phyloP scores from a whole-genome alignment of 2,113 vertebrate genomes.

The Passer montanus region DNA sequence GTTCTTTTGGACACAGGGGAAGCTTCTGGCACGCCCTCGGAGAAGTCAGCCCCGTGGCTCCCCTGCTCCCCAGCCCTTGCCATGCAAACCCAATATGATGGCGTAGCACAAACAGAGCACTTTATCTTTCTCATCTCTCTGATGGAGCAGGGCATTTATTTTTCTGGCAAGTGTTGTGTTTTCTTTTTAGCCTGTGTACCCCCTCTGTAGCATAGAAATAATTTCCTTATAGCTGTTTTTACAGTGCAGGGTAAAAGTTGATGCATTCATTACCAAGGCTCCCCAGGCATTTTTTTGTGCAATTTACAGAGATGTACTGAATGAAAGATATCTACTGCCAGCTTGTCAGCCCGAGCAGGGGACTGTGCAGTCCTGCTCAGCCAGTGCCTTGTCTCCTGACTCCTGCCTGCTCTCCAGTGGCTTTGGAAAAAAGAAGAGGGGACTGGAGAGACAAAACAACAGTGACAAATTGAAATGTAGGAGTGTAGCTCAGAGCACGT shows the following conservation, averaged over 20 bases:
- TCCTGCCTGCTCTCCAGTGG: neutral
- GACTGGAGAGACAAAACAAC: neutral
- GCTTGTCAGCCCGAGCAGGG: neutral
- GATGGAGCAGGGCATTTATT: neutral
- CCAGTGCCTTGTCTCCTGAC: neutral
- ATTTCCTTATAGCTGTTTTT: constrained; percentile 38
- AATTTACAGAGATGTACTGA: constrained; percentile 32
- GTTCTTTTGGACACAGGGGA: neutral
- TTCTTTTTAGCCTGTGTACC: constrained; percentile 30
- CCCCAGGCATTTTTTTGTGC: constrained; percentile 28
- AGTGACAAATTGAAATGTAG: constrained; percentile 29
- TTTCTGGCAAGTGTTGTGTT: constrained; percentile 30
- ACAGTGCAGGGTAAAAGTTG: constrained; percentile 35
- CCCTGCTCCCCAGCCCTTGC: neutral
- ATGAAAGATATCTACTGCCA: constrained; percentile 6
- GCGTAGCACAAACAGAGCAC: neutral
- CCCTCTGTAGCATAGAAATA: neutral
- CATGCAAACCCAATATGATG: rapidly evolving
- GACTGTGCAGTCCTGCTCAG: neutral
- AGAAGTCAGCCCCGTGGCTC: neutral
- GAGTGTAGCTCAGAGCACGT: neutral
- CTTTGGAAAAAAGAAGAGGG: neutral
- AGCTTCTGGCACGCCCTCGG: neutral
- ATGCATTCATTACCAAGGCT: constrained; percentile 1
- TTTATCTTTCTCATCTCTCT: constrained; percentile 1